These are phyloP conservation scores for Tridacna gigas DNA, from an alignment of 2,888 invertebrate genomes.

Conservation along the genomic window DNA sequence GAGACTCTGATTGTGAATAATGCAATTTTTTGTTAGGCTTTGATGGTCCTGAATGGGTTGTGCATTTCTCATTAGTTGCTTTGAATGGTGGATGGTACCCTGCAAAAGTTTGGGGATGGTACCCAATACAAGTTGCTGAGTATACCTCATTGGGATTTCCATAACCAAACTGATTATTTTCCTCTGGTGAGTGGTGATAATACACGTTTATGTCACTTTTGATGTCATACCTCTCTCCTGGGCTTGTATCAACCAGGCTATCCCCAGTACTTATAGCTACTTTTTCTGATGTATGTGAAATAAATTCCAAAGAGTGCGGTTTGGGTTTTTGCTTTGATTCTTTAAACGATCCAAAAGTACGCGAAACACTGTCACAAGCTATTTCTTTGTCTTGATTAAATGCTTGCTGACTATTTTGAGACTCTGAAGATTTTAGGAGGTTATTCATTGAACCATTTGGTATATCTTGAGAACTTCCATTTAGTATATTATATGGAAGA, in stretches of 20 bases:
- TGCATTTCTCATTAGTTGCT: slow-evolving; percentile 1
- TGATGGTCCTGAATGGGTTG: neutral
- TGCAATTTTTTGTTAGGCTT: slow-evolving; percentile 59
- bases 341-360: neutral
- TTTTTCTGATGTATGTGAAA: slow-evolving; percentile 8
- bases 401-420: neutral
- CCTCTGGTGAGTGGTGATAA: slow-evolving; percentile 76
- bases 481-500: slow-evolving; percentile 6
- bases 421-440: slow-evolving; percentile 36
- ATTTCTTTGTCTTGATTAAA: neutral
- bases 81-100: slow-evolving; percentile 63
- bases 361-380: slow-evolving; percentile 13
- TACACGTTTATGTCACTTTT: slow-evolving; percentile 41
- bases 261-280: neutral
- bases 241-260: neutral
- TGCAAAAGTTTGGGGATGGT: slow-evolving; percentile 73
- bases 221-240: neutral
- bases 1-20: slow-evolving; percentile 72
- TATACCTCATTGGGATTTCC: slow-evolving; percentile 76
- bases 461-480: slow-evolving; percentile 35
- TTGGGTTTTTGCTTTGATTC: slow-evolving; percentile 2
- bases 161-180: slow-evolving; percentile 76
- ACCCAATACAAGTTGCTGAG: slow-evolving; percentile 78
- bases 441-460: slow-evolving; percentile 56
- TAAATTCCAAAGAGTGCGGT: neutral